These are phyloP conservation scores for Caenorhabditis panamensis DNA, from an alignment of 2,888 invertebrate species.

Conservation along the genomic window DNA sequence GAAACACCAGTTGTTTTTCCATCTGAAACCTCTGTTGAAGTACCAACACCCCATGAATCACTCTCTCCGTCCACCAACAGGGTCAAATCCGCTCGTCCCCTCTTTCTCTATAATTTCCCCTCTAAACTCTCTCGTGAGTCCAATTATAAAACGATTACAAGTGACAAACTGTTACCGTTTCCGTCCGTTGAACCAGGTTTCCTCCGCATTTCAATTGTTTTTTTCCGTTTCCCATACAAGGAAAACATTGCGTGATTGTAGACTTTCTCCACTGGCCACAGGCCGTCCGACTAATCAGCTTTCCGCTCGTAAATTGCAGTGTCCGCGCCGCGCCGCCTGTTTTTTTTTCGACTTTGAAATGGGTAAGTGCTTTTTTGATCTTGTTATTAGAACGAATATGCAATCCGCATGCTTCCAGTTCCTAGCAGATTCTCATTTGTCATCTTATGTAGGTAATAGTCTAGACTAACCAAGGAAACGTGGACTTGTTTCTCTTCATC, in stretches of 20 bases:
- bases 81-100: constrained; percentile 29
- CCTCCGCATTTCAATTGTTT: background rate
- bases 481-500: no score
- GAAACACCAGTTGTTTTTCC: no score
- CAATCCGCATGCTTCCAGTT: background rate
- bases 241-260: constrained; percentile 39
- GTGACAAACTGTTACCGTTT: constrained; percentile 32
- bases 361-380: constrained; percentile 52
- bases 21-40: background rate
- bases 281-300: constrained; percentile 51
- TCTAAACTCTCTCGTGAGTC: background rate
- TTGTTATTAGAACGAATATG: background rate
- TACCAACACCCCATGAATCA: constrained; percentile 31
- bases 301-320: constrained; percentile 46
- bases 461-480: no score
- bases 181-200: constrained; percentile 5
- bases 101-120: constrained; percentile 1
- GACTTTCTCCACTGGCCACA: constrained; percentile 29
- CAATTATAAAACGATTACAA: constrained; percentile 48
- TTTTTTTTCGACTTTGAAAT: constrained; percentile 29
- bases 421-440: background rate
- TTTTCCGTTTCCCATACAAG: constrained; percentile 2
- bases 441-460: no score
- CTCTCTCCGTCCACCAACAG: constrained; percentile 1
- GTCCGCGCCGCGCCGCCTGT: constrained; percentile 24